These are phyloP conservation scores for Leptinotarsa lineolata DNA, from an alignment of 1,140 invertebrate species.

Conservation along the genomic window DNA sequence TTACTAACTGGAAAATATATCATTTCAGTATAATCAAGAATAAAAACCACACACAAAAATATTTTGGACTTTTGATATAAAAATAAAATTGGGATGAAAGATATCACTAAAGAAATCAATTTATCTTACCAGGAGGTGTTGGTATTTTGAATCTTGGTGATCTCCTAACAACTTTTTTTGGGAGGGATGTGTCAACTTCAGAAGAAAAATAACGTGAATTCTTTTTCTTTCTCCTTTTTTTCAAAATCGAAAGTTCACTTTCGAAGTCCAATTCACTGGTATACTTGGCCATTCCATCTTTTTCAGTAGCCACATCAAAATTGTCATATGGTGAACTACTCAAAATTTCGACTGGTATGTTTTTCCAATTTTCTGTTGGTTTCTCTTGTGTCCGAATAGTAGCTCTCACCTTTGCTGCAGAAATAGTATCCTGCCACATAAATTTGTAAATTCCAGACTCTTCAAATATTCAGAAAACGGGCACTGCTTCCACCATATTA, in stretches of 20 bases:
- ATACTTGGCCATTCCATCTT: background rate
- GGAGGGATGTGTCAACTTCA: background rate
- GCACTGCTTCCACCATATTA: background rate
- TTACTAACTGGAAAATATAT: background rate
- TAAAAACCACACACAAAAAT: background rate
- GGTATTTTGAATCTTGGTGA: no score
- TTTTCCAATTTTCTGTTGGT: background rate
- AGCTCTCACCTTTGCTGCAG: background rate
- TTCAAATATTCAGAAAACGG: background rate
- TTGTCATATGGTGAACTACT: conserved; percentile 1
- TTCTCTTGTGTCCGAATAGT: background rate
- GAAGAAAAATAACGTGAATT: background rate
- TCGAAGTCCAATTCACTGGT: background rate
- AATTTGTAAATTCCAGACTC: background rate
- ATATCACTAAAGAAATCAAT: no score
- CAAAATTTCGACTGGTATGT: background rate
- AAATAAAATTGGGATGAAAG: no score
- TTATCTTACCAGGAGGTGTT: no score
- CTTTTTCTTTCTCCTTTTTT: background rate
- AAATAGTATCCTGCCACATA: background rate
- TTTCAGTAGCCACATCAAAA: background rate
- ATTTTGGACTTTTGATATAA: no score
- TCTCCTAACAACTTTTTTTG: no score
- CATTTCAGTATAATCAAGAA: background rate
- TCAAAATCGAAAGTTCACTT: background rate